phyloP scores from a whole-genome alignment of 64 coral and sea anemone genomes.

The Pachyseris speciosa region DNA sequence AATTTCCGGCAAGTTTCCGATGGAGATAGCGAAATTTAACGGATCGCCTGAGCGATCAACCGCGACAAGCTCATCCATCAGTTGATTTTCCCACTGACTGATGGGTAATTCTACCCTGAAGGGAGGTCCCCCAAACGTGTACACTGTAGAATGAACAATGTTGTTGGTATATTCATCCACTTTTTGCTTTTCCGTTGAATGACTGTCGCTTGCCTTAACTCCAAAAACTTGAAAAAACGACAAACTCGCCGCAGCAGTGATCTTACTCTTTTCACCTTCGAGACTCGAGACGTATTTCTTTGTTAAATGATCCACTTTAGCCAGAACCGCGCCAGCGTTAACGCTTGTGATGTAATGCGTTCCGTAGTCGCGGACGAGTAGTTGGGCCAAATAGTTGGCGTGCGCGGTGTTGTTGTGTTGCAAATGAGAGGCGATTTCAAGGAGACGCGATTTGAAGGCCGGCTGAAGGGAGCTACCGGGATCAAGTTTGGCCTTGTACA shows the following conservation, averaged over 20 bases:
- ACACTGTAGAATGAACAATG: constrained; percentile 60
- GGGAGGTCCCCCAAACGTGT: constrained; percentile 82
- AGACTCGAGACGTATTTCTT: constrained; percentile 33
- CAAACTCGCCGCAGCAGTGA: constrained; percentile 78
- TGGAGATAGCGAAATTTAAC: constrained; percentile 70
- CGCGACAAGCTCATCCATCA: constrained; percentile 77
- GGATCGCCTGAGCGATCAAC: constrained; percentile 87
- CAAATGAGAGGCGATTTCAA: constrained; percentile 87
- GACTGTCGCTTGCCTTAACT: neutral
- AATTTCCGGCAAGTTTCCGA: constrained; percentile 74
- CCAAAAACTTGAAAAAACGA: constrained; percentile 69
- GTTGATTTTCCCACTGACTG: constrained; percentile 81
- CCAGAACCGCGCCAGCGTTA: constrained; percentile 78
- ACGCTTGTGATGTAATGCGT: constrained; percentile 92
- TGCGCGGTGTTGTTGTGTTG: constrained; percentile 85
- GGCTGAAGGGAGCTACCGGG: constrained; percentile 80
- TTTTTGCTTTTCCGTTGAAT: constrained; percentile 1
- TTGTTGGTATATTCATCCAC: constrained; percentile 71
- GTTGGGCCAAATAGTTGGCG: constrained; percentile 73
- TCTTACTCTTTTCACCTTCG: constrained; percentile 73
- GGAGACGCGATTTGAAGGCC: constrained; percentile 76
- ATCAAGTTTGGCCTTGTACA: constrained; percentile 73
- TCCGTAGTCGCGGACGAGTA: constrained; percentile 88
- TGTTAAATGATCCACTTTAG: constrained; percentile 85
- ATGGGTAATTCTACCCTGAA: constrained; percentile 74